phyloP scores from a whole-genome alignment of 2,888 invertebrate species.

The Melanostoma mellinum region DNA sequence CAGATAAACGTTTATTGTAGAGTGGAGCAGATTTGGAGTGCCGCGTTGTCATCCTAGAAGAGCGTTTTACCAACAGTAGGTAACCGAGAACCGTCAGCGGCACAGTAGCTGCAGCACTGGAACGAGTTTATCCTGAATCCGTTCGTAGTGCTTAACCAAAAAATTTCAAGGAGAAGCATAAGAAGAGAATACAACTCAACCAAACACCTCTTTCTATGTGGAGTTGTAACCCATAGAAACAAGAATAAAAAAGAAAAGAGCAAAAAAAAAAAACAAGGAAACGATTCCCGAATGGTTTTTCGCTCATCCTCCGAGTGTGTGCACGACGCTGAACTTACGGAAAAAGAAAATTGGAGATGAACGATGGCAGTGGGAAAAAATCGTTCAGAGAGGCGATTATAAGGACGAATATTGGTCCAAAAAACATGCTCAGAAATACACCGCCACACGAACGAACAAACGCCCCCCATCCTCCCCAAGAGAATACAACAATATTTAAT shows the following conservation, averaged over 20 bases:
- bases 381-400: slow-evolving; percentile 33
- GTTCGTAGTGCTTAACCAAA: slow-evolving; percentile 34
- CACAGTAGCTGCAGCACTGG: slow-evolving; percentile 47
- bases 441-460: neutral
- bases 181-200: slow-evolving; percentile 40
- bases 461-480: slow-evolving; percentile 8
- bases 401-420: slow-evolving; percentile 62
- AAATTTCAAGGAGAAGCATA: slow-evolving; percentile 47
- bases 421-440: slow-evolving; percentile 65
- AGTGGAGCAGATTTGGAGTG: slow-evolving; percentile 47
- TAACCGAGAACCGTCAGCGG: slow-evolving; percentile 38
- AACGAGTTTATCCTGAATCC: slow-evolving; percentile 44
- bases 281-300: slow-evolving; percentile 33
- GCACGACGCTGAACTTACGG: slow-evolving; percentile 31
- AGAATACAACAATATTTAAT: slow-evolving; percentile 24
- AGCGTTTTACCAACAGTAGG: slow-evolving; percentile 45
- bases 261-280: no score
- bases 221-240: slow-evolving; percentile 50
- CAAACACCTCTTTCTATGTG: slow-evolving; percentile 39
- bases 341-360: slow-evolving; percentile 42
- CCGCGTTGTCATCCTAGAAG: slow-evolving; percentile 48
- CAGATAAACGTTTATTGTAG: slow-evolving; percentile 25
- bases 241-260: slow-evolving; percentile 7
- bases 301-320: slow-evolving; percentile 30
- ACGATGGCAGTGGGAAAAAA: slow-evolving; percentile 8